Base-by-base conservation (phyloP, 2,797 vertebrate genomes). In the Leptatherina wallacei region DNA sequence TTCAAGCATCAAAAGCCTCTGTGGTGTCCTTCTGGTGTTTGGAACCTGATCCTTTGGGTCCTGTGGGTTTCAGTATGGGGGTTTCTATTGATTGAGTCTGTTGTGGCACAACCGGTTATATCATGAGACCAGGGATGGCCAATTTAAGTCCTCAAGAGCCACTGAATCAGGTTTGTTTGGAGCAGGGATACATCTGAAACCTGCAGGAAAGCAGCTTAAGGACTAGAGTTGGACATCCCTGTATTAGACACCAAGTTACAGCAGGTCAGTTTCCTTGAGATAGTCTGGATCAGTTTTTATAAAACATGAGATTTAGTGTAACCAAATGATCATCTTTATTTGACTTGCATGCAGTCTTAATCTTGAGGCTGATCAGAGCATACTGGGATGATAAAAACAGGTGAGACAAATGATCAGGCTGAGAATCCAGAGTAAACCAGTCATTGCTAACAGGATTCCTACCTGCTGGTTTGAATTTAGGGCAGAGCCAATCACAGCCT, bases 401-500 rank as follows among this genome's bases (percentile, higher is more conserved):
- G n/a, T 51, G 22, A 51, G n/a, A 24, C 47, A 49, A 51, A 24
- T 22, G 11, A 51, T 51, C 9, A 55, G 27, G 24, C 24, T 14
- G 13, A 55, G 12, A 29, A 29, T 13, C 2, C 24, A 5, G 14
- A 55, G 52, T 55, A 29, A 29, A 29, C 52, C 24, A 65, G 10
- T 0, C 0, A 0, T 0, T 27, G 11, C 14, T 2, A 2, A 40
- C 14, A 35, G 65, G 29, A 58, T 47, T 47, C 38, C 32, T 33
- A 27, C 54, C n/a, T 1, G 0, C n/a, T 32, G 3, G 38, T 16
- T 10, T 44, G 49, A 52, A 52, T 52, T 52, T 44, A 47, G 30
- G 22, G 38, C 32, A 58, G 44, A 0, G 9, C 36, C 29, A 66
- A 33, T 67, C 3, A 66, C 27, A 57, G 0, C 12, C 0, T n/a